phyloP scores from a whole-genome alignment of 2,888 invertebrate genomes.

The Spodoptera exigua region DNA sequence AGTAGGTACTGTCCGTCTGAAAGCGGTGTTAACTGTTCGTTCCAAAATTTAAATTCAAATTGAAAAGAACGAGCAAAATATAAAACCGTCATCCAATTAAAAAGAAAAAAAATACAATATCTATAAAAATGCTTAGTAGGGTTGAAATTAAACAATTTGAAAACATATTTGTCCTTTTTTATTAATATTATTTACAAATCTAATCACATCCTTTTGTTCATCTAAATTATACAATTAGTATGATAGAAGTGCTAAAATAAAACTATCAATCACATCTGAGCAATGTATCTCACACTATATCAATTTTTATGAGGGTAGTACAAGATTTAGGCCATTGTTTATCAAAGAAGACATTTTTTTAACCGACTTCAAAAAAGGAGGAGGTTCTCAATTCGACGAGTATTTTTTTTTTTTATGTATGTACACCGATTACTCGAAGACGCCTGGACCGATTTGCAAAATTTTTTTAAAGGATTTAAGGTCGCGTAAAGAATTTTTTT shows the following conservation, averaged over 20 bases:
- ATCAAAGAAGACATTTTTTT: neutral
- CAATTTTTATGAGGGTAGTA: conserved; percentile 9
- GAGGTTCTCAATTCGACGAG: too few relatives aligned
- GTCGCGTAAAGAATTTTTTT: neutral
- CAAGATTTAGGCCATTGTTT: conserved; percentile 36
- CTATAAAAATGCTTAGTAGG: too few relatives aligned
- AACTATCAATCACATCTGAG: conserved; percentile 67
- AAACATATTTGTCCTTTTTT: conserved; percentile 71
- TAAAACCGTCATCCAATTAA: too few relatives aligned
- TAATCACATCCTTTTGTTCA: conserved; percentile 86
- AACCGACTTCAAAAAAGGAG: neutral
- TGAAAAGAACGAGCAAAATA: too few relatives aligned
- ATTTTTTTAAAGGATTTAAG: too few relatives aligned
- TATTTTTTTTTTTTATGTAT: conserved; percentile 1
- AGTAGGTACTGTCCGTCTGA: too few relatives aligned
- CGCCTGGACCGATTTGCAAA: too few relatives aligned
- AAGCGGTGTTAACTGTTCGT: too few relatives aligned
- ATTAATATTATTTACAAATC: conserved; percentile 88
- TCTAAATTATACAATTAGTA: conserved; percentile 77
- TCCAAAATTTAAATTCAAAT: too few relatives aligned
- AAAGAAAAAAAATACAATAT: neutral
- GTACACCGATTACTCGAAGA: too few relatives aligned
- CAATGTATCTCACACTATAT: conserved; percentile 57
- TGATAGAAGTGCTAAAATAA: conserved; percentile 70
- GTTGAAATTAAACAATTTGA: conserved; percentile 27